Conservation (phyloP, 2,113 vertebrate genomes). For the Apistogramma diplotaenia region DNA sequence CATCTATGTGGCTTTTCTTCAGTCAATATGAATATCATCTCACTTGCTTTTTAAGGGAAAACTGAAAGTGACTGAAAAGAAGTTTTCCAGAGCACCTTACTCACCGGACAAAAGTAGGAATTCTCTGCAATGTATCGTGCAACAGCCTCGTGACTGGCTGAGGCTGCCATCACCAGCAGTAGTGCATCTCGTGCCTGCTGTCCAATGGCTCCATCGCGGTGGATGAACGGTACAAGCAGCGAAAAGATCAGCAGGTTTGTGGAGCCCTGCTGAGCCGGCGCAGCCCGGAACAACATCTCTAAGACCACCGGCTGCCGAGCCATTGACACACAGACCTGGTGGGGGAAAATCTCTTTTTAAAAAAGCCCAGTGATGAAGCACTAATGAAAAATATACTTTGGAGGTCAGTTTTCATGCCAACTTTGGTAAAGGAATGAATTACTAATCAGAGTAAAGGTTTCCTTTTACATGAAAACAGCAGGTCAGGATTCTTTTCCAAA, state of each 20-base stretch:
- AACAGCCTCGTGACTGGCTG: conserved; percentile 83
- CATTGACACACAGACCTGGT: conserved; percentile 85
- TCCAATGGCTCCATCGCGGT: conserved; percentile 89
- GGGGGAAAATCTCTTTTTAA: background rate
- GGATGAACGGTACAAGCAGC: conserved; percentile 93
- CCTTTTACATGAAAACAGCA: background rate
- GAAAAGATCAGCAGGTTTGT: conserved; percentile 92
- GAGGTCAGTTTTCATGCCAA: background rate
- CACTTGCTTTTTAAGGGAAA: background rate
- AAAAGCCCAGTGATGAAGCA: background rate
- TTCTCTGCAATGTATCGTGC: conserved; percentile 90
- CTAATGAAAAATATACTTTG: background rate
- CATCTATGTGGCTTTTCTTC: too few species aligned
- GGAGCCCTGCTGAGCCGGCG: conserved; percentile 81
- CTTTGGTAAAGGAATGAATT: background rate
- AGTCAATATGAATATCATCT: too few species aligned
- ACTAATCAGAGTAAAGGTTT: background rate
- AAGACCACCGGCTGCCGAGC: conserved; percentile 87
- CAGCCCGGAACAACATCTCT: conserved; percentile 88
- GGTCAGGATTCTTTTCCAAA: background rate
- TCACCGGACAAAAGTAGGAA: conserved; percentile 97
- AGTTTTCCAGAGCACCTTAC: conserved; percentile 10
- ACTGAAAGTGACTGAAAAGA: background rate
- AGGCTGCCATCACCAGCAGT: conserved; percentile 94
- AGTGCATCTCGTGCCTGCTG: conserved; percentile 94